These are phyloP conservation scores for Calliopsis andreniformis DNA, from an alignment of 1,140 invertebrate genomes.

Conservation along the genomic window DNA sequence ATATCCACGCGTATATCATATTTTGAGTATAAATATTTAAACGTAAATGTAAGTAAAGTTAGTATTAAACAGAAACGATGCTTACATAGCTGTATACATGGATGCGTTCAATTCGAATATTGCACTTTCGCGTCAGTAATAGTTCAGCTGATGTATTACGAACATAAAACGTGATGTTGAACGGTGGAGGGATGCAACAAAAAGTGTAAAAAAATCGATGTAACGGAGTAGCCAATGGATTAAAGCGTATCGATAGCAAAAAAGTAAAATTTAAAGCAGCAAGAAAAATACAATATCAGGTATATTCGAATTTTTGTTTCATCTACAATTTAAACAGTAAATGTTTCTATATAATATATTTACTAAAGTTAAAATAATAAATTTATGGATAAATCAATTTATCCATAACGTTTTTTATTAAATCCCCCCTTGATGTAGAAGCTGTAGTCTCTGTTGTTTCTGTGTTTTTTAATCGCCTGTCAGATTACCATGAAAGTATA, in stretches of 20 bases:
- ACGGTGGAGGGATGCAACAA: neutral
- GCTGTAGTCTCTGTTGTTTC: no score
- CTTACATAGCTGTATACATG: neutral
- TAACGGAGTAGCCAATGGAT: neutral
- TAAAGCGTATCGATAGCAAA: no score
- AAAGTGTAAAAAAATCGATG: neutral
- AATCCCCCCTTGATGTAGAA: no score
- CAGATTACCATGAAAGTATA: neutral
- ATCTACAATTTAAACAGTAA: no score
- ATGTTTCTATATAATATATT: no score
- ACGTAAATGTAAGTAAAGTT: neutral
- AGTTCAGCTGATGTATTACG: conserved; percentile 3
- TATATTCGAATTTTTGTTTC: no score
- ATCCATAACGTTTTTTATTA: neutral
- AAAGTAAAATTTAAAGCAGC: neutral
- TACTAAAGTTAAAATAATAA: no score
- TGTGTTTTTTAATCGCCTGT: no score
- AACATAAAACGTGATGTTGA: conserved; percentile 20
- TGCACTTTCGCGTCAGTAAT: neutral
- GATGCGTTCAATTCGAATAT: conserved; percentile 29
- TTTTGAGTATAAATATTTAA: conserved; percentile 27
- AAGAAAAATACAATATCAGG: neutral
- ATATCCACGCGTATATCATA: no score
- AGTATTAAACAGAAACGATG: neutral
- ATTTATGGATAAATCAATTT: no score